These are phyloP conservation scores for Cartodere bifasciata DNA, from an alignment of 2,888 invertebrate species.

Conservation along the genomic window DNA sequence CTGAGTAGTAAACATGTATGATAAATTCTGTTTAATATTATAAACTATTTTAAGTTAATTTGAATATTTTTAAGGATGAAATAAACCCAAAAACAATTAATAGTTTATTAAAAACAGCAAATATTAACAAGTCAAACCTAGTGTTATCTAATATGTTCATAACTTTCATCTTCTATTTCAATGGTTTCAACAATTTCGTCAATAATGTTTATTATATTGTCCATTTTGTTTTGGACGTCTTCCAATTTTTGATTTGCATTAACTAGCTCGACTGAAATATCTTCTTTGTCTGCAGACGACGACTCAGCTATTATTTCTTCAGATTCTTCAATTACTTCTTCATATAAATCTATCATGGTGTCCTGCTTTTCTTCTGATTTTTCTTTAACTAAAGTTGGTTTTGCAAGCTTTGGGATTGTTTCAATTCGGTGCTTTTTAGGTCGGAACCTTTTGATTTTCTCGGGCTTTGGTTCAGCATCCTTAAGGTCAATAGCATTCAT, in stretches of 20 bases:
- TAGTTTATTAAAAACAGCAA: too few species aligned
- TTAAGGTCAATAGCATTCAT: slow-evolving; percentile 18
- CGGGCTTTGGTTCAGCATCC: slow-evolving; percentile 11
- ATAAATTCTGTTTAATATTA: slow-evolving; percentile 6
- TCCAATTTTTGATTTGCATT: slow-evolving; percentile 23
- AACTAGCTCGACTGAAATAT: slow-evolving; percentile 5
- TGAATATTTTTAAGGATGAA: too few species aligned
- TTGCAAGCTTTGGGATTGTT: slow-evolving; percentile 3
- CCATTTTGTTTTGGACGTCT: slow-evolving; percentile 29
- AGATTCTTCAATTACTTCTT: slow-evolving; percentile 14
- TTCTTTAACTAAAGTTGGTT: slow-evolving; percentile 6
- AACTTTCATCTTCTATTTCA: slow-evolving; percentile 24
- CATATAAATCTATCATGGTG: slow-evolving; percentile 4
- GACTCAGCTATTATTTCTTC: slow-evolving; percentile 6
- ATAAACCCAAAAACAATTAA: too few species aligned
- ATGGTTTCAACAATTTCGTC: slow-evolving; percentile 33
- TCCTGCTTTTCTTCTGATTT: slow-evolving; percentile 5
- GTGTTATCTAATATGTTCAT: too few species aligned
- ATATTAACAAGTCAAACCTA: too few species aligned
- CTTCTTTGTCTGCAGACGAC: slow-evolving; percentile 11
- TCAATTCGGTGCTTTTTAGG: not conserved
- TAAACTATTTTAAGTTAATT: too few species aligned
- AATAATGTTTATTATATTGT: slow-evolving; percentile 31
- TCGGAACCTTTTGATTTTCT: slow-evolving; percentile 10
- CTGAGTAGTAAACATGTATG: not conserved